phyloP scores from a whole-genome alignment of 2,797 vertebrate species.

The Vireo griseus region DNA sequence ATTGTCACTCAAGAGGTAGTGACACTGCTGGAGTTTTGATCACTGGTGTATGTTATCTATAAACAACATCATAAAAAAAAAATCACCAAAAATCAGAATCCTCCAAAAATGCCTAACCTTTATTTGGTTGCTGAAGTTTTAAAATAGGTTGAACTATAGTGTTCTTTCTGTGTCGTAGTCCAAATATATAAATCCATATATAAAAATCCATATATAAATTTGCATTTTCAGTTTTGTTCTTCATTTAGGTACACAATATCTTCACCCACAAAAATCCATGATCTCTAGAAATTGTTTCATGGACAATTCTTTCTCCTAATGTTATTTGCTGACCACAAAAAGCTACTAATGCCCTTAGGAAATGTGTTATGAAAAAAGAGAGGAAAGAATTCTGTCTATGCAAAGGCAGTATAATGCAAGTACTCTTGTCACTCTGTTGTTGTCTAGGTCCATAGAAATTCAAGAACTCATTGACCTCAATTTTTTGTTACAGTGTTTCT shows the following conservation, averaged over 20 bases:
- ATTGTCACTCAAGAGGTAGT: neutral
- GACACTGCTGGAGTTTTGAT: neutral
- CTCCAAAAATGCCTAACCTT: neutral
- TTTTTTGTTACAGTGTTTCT: slow-evolving; percentile 14
- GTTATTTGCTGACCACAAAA: neutral
- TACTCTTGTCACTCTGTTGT: neutral
- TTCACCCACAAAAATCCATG: neutral
- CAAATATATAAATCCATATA: neutral
- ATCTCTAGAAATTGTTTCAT: neutral
- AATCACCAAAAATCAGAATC: neutral
- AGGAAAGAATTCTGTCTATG: neutral
- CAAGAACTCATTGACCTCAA: neutral
- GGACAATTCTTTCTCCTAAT: neutral
- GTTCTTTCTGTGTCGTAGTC: neutral
- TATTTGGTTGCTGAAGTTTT: neutral
- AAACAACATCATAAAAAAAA: neutral
- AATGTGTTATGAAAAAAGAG: neutral
- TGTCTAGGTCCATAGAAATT: slow-evolving; percentile 1
- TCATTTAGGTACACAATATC: neutral
- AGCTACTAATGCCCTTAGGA: neutral
- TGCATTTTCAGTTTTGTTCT: neutral
- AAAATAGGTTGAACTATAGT: neutral
- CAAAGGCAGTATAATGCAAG: neutral
- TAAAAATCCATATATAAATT: neutral
- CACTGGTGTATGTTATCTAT: neutral